These are phyloP conservation scores for Mesoclemmys tuberculata DNA, from an alignment of 2,113 vertebrate species.

Conservation along the genomic window DNA sequence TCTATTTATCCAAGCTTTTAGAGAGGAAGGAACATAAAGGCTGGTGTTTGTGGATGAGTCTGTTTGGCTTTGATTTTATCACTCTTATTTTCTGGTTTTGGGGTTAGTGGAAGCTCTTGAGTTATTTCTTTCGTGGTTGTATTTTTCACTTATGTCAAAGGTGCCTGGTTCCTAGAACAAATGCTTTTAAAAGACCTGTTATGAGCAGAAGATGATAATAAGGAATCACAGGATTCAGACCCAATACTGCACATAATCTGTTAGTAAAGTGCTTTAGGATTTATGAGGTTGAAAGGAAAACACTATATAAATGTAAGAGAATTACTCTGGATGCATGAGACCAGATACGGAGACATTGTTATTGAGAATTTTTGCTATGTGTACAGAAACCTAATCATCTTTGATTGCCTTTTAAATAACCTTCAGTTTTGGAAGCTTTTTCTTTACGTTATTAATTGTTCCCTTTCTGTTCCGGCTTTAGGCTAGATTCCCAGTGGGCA, in stretches of 20 bases:
- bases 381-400: not conserved
- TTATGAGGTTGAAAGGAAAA: not conserved
- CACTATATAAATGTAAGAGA: not conserved
- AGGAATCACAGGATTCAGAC: not conserved
- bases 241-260: not conserved
- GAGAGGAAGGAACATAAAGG: not conserved
- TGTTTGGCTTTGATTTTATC: not conserved
- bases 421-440: not conserved
- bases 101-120: not conserved
- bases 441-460: not conserved
- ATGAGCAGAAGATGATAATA: not conserved
- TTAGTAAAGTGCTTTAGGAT: not conserved
- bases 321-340: rapidly evolving
- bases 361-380: not conserved
- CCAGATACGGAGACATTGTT: not conserved
- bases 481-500: slow-evolving; percentile 55
- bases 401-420: not conserved
- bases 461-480: slow-evolving; percentile 37
- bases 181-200: not conserved
- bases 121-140: not conserved
- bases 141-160: not conserved
- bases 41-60: not conserved
- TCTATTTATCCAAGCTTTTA: not conserved
- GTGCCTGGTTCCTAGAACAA: not conserved
- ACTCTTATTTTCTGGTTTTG: not conserved